Evolutionary conservation across 2,888 invertebrate genomes (phyloP).

Genomic region (Tipula helvola): DNA sequence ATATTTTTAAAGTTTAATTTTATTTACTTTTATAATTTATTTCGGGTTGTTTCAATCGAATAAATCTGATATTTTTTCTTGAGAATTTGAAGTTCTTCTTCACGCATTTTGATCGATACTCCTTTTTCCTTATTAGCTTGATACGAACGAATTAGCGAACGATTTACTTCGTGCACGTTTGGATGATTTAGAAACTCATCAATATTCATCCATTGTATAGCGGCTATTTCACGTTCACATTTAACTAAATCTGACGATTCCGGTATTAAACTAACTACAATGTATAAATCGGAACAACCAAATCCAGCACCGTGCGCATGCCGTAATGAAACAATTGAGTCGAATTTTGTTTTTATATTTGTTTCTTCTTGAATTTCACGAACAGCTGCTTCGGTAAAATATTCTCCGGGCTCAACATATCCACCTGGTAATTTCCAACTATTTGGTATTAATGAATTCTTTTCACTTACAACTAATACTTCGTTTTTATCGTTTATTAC

Average conservation of each 20-base stretch:
- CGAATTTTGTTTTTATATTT: conserved; percentile 62
- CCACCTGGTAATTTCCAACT: conserved; percentile 90
- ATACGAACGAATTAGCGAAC: conserved; percentile 51
- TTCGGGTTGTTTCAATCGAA: conserved; percentile 23
- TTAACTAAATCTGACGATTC: conserved; percentile 46
- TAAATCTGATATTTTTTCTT: conserved; percentile 29
- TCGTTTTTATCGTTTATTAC: conserved; percentile 66
- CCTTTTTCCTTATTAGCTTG: conserved; percentile 49
- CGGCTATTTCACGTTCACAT: conserved; percentile 65
- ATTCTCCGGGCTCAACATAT: conserved; percentile 81
- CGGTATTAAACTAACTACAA: conserved; percentile 61
- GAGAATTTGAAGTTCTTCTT: conserved; percentile 32
- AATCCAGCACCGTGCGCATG: conserved; percentile 67
- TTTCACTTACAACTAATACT: conserved; percentile 71
- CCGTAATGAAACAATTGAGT: conserved; percentile 60
- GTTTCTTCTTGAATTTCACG: conserved; percentile 89
- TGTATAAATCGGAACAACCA: conserved; percentile 78
- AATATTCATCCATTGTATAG: conserved; percentile 71
- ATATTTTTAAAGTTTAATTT: neutral
- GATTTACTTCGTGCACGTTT: conserved; percentile 58
- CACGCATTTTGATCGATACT: conserved; percentile 44
- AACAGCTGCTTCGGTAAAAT: conserved; percentile 65
- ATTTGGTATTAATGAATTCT: conserved; percentile 34
- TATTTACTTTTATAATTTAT: neutral
- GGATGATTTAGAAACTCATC: conserved; percentile 58